Conservation (phyloP, 2,888 invertebrate genomes). For the Oligia latruncula region DNA sequence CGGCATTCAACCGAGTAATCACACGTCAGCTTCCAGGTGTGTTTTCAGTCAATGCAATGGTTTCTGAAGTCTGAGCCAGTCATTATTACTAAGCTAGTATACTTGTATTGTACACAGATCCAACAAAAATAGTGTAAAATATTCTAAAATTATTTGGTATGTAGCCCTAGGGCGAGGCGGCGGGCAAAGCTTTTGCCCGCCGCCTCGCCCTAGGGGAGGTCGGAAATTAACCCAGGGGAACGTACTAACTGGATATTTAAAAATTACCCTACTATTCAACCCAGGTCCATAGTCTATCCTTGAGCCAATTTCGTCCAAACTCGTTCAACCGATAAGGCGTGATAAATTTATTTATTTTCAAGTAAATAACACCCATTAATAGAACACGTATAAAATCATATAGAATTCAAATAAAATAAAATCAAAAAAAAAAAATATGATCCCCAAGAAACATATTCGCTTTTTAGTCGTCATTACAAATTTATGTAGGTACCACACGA, state of each 20-base stretch:
- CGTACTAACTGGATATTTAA: background rate
- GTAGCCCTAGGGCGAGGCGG: too few relatives aligned
- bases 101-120: slow-evolving; percentile 16
- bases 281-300: too few relatives aligned
- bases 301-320: background rate
- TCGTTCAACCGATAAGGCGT: background rate
- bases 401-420: too few relatives aligned
- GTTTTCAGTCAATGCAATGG: slow-evolving; percentile 9
- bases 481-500: background rate
- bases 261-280: background rate
- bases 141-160: background rate
- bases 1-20: background rate
- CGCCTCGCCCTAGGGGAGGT: background rate
- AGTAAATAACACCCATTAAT: too few relatives aligned
- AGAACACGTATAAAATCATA: too few relatives aligned
- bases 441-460: background rate
- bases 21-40: background rate
- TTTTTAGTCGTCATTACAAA: background rate
- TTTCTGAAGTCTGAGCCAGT: slow-evolving; percentile 18
- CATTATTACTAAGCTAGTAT: slow-evolving; percentile 18
- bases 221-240: background rate
- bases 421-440: too few relatives aligned
- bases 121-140: slow-evolving; percentile 21
- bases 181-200: background rate
- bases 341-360: background rate